These are phyloP conservation scores for Phoenoteleia sp. DNA, from an alignment of 2,888 invertebrate species.

Conservation along the genomic window DNA sequence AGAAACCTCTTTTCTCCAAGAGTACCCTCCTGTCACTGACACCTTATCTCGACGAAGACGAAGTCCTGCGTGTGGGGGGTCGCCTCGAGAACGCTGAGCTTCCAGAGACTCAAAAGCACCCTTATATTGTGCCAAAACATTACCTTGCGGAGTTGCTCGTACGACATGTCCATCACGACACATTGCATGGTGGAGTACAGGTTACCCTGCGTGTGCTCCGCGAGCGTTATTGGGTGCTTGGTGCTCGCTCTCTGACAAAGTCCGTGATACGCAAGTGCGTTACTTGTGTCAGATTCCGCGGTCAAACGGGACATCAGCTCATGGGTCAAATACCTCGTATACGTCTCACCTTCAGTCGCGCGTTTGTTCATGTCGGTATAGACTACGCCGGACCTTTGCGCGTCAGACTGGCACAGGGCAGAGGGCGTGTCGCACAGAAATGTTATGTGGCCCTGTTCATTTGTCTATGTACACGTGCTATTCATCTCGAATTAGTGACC, in stretches of 20 bases:
- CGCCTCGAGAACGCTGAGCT: constrained; percentile 54
- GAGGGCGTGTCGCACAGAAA: not conserved
- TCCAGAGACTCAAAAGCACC: constrained; percentile 50
- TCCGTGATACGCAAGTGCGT: not conserved
- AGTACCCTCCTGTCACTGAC: constrained; percentile 6
- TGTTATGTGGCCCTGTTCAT: not conserved
- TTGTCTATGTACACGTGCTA: not conserved
- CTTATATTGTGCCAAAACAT: constrained; percentile 50
- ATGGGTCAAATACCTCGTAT: not conserved
- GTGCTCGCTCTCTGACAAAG: not conserved
- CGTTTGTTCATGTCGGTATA: not conserved
- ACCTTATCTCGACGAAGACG: constrained; percentile 60
- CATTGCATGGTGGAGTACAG: not conserved
- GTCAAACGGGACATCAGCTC: not conserved
- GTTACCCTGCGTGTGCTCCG: not conserved
- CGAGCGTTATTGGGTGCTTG: not conserved
- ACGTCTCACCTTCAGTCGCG: not conserved
- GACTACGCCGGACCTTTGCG: not conserved
- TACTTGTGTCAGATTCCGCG: not conserved
- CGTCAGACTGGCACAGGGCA: not conserved
- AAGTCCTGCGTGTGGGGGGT: constrained; percentile 67
- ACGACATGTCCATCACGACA: not conserved
- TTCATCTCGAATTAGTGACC: not conserved
- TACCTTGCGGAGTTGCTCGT: not conserved
- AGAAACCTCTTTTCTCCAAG: too few species aligned